Conservation (phyloP, 2,888 invertebrate genomes). For the Cryptosula pallasiana region DNA sequence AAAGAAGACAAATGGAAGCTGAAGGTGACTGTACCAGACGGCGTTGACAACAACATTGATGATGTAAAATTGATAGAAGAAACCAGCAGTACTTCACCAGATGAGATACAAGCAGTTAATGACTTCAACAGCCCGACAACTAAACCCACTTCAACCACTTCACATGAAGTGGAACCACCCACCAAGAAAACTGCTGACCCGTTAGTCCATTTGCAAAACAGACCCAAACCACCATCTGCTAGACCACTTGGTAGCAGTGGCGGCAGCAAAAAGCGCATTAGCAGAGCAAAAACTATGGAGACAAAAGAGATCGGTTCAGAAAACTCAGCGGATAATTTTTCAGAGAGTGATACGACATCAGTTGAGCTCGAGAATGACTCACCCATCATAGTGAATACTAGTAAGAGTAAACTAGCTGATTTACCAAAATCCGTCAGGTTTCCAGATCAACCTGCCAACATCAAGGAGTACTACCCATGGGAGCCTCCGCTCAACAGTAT, state of each 20-base stretch:
- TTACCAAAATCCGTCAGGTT: neutral
- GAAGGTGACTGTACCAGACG: neutral
- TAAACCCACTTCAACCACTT: no score
- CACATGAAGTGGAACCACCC: neutral
- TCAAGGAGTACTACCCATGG: conserved; percentile 21
- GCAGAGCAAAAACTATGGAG: neutral
- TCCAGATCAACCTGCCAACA: conserved; percentile 9
- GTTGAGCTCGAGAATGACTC: neutral
- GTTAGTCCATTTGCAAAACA: neutral
- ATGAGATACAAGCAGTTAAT: neutral
- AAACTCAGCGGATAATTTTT: neutral
- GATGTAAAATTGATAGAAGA: neutral
- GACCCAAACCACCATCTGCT: neutral
- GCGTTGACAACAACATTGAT: neutral
- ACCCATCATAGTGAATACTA: neutral
- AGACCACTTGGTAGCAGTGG: no score
- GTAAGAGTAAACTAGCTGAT: neutral
- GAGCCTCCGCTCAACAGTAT: conserved; percentile 3
- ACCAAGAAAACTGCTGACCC: neutral
- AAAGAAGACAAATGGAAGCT: conserved; percentile 11
- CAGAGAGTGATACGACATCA: conserved; percentile 5
- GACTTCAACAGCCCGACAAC: neutral
- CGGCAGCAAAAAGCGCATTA: neutral
- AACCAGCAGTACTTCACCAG: neutral
- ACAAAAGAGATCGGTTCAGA: neutral